Percentiles rank a stretch among this genome's conserved stretches.
These are phyloP conservation scores for Neotoxoptera formosana DNA, from an alignment of 1,140 invertebrate species.

Conservation along the genomic window DNA sequence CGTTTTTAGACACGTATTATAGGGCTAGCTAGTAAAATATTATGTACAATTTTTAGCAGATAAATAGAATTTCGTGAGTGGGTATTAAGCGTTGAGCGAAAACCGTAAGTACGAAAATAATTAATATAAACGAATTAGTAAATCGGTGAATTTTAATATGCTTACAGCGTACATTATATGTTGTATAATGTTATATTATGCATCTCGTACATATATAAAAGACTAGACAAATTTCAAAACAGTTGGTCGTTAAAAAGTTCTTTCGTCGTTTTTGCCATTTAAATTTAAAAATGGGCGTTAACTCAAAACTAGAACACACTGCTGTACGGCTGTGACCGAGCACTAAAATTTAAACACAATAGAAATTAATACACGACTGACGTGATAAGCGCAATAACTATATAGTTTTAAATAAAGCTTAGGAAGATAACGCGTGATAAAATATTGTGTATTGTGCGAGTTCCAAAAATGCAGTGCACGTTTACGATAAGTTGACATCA, in stretches of 20 bases:
- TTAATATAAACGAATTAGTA: neutral
- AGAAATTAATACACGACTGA: neutral
- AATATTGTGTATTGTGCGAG: neutral
- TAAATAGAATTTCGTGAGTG: neutral
- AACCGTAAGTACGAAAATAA: neutral
- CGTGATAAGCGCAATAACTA: neutral
- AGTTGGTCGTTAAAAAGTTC: neutral
- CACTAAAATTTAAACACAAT: constrained; percentile 13
- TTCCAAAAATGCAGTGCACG: neutral
- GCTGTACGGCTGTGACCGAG: neutral
- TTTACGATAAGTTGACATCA: neutral
- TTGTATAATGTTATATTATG: too few species aligned
- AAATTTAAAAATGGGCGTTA: neutral
- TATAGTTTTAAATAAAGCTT: neutral
- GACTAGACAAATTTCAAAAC: neutral
- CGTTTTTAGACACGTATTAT: neutral
- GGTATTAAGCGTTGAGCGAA: neutral
- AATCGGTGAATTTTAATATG: neutral
- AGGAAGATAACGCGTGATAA: neutral
- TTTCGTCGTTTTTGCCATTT: neutral
- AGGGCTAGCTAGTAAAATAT: neutral
- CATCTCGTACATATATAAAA: too few species aligned
- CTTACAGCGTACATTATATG: neutral
- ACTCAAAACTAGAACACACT: neutral
- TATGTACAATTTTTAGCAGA: neutral